A percentile compares a stretch with the other conserved stretches of the same genome.
Conservation (phyloP, 2,797 vertebrate species). For the Xenentodon cancila region DNA sequence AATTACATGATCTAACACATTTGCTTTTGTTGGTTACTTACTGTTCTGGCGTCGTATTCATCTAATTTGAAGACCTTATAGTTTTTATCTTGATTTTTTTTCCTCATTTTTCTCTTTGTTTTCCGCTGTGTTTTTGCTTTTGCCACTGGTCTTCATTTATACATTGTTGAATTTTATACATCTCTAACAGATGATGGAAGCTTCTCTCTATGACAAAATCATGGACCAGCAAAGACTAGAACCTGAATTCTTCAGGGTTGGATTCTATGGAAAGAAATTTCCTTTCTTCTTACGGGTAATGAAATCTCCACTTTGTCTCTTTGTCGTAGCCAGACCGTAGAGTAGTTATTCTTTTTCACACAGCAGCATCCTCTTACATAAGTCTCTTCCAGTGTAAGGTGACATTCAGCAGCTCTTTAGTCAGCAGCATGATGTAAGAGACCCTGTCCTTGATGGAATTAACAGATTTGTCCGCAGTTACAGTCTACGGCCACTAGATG, state of each 20-base stretch:
- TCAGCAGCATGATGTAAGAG: constrained; percentile 68
- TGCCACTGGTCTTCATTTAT: background rate
- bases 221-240: constrained; percentile 99
- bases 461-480: constrained; percentile 41
- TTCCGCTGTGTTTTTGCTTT: background rate
- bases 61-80: too few relatives aligned
- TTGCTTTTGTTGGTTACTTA: too few relatives aligned
- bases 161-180: background rate
- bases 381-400: constrained; percentile 58
- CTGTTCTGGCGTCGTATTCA: too few relatives aligned
- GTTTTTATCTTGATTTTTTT: too few relatives aligned
- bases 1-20: too few relatives aligned
- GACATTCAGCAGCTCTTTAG: constrained; percentile 64
- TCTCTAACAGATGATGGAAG: constrained; percentile 93
- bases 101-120: too few relatives aligned
- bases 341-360: constrained; percentile 15
- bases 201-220: constrained; percentile 98
- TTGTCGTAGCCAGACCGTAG: constrained; percentile 9
- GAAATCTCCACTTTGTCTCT: constrained; percentile 26
- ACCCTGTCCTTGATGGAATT: constrained; percentile 41
- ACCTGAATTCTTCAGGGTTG: constrained; percentile 98
- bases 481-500: constrained; percentile 71
- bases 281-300: constrained; percentile 98
- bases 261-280: constrained; percentile 99
- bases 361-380: constrained; percentile 57